Evolutionary conservation across 2,888 invertebrate genomes (phyloP).

Genomic region (Atherix ibis): DNA sequence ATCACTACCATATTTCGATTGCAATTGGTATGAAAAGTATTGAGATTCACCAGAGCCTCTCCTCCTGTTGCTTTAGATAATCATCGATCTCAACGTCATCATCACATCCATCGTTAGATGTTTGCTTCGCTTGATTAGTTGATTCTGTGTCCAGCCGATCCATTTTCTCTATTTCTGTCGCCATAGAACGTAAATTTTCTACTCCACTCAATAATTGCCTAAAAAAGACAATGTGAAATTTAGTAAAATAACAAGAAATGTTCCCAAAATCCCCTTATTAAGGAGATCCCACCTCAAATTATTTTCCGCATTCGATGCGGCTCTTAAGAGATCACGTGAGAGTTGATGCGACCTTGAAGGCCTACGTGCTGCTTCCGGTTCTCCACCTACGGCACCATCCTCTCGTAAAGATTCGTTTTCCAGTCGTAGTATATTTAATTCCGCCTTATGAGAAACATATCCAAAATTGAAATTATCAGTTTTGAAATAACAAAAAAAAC

Average conservation of each 20-base stretch:
- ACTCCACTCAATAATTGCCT: conserved; percentile 51
- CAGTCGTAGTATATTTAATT: conserved; percentile 34
- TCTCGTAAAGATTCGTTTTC: conserved; percentile 38
- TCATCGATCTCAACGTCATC: no score
- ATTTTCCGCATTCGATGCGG: conserved; percentile 47
- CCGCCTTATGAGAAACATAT: conserved; percentile 27
- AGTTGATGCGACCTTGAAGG: conserved; percentile 35
- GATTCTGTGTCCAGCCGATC: conserved; percentile 35
- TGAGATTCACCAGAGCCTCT: no score
- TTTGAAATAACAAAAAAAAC: not conserved
- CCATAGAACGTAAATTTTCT: conserved; percentile 47
- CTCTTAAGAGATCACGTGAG: conserved; percentile 43
- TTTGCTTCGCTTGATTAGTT: conserved; percentile 8
- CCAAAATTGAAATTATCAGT: not conserved
- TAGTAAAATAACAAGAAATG: not conserved
- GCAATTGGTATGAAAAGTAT: no score
- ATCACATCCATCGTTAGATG: conserved; percentile 12
- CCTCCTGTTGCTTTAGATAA: no score
- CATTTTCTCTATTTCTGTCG: conserved; percentile 43
- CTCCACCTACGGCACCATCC: conserved; percentile 34
- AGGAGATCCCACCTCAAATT: conserved; percentile 39
- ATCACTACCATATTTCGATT: no score
- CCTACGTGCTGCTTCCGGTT: conserved; percentile 20
- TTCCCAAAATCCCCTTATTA: not conserved
- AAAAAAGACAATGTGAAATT: conserved; percentile 9